Evolutionary conservation across 1,140 invertebrate species (phyloP).

Genomic region (Neodiprion lecontei): DNA sequence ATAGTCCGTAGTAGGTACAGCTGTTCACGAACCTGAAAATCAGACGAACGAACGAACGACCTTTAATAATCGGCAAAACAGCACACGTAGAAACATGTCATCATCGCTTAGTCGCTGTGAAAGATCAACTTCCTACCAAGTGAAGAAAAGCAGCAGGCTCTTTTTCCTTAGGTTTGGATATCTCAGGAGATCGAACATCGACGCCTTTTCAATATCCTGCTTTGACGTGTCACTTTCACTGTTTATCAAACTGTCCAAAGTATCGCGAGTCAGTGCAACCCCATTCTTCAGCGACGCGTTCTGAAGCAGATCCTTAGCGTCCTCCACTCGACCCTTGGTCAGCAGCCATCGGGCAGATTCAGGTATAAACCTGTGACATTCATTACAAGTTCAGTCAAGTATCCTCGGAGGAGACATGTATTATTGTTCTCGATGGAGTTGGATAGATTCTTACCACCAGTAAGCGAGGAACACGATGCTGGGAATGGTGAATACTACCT

Average conservation of each 20-base stretch:
- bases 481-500: slow-evolving; percentile 70
- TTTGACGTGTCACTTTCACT: slow-evolving; percentile 37
- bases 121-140: slow-evolving; percentile 65
- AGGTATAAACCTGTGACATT: slow-evolving; percentile 52
- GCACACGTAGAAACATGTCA: neutral
- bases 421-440: neutral
- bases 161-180: slow-evolving; percentile 70
- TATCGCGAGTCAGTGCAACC: slow-evolving; percentile 59
- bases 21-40: slow-evolving; percentile 70
- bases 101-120: neutral
- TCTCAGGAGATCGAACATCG: slow-evolving; percentile 68
- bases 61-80: neutral
- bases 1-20: slow-evolving; percentile 76
- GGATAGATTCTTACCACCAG: slow-evolving; percentile 64
- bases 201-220: slow-evolving; percentile 48
- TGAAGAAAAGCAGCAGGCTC: slow-evolving; percentile 72
- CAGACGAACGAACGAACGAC: slow-evolving; percentile 18
- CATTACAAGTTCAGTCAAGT: neutral
- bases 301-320: slow-evolving; percentile 56
- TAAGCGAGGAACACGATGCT: slow-evolving; percentile 71
- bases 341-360: slow-evolving; percentile 64
- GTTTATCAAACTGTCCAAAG: slow-evolving; percentile 57
- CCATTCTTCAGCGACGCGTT: slow-evolving; percentile 69
- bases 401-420: neutral
- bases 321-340: slow-evolving; percentile 57